Percentiles rank a stretch among this genome's conserved stretches.
Evolutionary conservation across 2,113 vertebrate species (phyloP).

Genomic region (Balaeniceps rex): DNA sequence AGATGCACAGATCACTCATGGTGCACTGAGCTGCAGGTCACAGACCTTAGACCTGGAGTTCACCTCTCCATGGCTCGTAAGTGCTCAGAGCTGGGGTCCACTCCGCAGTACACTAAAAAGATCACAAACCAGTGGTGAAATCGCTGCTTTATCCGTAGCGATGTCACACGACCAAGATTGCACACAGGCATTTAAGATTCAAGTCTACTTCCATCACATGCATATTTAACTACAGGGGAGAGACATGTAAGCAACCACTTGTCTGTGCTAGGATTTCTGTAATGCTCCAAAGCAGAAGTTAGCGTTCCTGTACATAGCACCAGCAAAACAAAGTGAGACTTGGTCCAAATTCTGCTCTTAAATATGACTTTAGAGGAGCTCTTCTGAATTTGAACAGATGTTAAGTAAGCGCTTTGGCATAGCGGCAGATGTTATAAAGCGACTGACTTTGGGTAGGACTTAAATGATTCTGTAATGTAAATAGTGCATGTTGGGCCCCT

Average conservation of each 20-base stretch:
- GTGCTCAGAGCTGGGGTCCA: background rate
- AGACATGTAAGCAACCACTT: background rate
- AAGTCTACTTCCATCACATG: background rate
- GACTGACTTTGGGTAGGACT: background rate
- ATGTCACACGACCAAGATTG: background rate
- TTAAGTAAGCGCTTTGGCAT: background rate
- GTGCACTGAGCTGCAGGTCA: background rate
- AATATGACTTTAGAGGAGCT: background rate
- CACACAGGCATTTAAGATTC: background rate
- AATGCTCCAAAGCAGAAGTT: background rate
- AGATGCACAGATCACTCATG: background rate
- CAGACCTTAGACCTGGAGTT: background rate
- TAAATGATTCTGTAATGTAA: background rate
- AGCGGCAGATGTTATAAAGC: background rate
- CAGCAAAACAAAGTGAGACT: background rate
- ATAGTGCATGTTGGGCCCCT: background rate
- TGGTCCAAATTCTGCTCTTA: background rate
- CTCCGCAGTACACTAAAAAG: background rate
- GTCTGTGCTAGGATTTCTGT: background rate
- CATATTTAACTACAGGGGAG: background rate
- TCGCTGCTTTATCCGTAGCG: background rate
- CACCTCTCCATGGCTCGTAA: background rate
- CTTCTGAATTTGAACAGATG: background rate
- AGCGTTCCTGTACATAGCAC: background rate
- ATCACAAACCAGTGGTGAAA: background rate